Evolutionary conservation across 2,888 invertebrate species (phyloP).

Genomic region (Camponotus fellah): DNA sequence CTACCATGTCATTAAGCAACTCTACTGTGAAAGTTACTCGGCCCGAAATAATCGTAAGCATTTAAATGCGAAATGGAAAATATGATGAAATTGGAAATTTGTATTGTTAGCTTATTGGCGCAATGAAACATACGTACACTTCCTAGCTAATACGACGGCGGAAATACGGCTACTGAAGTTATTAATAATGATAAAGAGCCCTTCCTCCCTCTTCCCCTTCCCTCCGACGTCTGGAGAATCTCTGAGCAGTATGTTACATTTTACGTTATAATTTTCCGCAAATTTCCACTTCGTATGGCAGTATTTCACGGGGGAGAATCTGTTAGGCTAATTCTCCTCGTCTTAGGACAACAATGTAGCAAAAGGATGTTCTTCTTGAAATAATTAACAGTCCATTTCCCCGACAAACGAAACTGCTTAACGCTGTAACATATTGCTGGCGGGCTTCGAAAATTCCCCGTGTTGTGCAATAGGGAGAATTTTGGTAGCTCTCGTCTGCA

Average conservation of each 20-base stretch:
- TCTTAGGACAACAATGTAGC: constrained; percentile 6
- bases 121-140: background rate
- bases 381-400: constrained; percentile 38
- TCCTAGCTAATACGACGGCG: constrained; percentile 1
- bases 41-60: constrained; percentile 51
- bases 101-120: background rate
- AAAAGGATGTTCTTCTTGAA: constrained; percentile 14
- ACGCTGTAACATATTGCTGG: constrained; percentile 48
- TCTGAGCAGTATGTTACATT: background rate
- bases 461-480: constrained; percentile 36
- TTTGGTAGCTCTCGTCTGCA: constrained; percentile 51
- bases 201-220: no score
- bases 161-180: background rate
- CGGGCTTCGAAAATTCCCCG: constrained; percentile 35
- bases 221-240: background rate
- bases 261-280: constrained; percentile 1
- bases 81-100: constrained; percentile 36
- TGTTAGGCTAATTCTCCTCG: background rate
- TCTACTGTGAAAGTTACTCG: constrained; percentile 64
- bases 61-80: constrained; percentile 35
- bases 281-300: background rate
- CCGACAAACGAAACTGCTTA: constrained; percentile 44
- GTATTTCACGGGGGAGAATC: background rate
- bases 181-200: background rate
- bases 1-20: constrained; percentile 59